These are phyloP conservation scores for Harpegnathos saltator DNA, from an alignment of 1,140 invertebrate genomes.

Conservation along the genomic window DNA sequence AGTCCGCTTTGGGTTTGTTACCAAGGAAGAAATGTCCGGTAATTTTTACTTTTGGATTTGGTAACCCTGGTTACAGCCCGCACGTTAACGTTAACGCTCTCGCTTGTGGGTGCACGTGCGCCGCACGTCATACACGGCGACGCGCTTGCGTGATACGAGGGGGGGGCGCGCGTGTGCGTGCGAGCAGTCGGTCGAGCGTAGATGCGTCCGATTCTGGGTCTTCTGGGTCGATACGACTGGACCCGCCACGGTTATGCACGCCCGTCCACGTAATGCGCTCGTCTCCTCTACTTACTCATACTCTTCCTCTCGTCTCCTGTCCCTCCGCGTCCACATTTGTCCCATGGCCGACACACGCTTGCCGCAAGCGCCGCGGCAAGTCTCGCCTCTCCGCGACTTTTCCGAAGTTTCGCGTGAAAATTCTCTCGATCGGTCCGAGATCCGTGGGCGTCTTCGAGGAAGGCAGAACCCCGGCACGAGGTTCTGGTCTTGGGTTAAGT, in stretches of 20 bases:
- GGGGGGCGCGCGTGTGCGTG: neutral
- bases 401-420: neutral
- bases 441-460: no score
- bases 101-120: no score
- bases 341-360: neutral
- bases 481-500: no score
- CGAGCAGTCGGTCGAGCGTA: constrained; percentile 39
- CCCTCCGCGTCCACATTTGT: neutral
- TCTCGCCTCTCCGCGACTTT: neutral
- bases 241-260: constrained; percentile 63
- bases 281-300: constrained; percentile 34
- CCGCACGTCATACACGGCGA: constrained; percentile 29
- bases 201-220: constrained; percentile 59
- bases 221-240: constrained; percentile 76
- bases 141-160: constrained; percentile 4
- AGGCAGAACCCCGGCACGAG: no score
- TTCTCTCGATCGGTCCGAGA: neutral
- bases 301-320: constrained; percentile 15
- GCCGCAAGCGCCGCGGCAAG: neutral
- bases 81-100: no score
- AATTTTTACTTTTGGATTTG: no score
- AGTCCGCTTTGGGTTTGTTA: no score
- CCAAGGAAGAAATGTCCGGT: no score
- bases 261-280: constrained; percentile 24
- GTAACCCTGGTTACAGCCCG: no score